Conservation (phyloP, 2,113 vertebrate species). For the Myocastor coypus region DNA sequence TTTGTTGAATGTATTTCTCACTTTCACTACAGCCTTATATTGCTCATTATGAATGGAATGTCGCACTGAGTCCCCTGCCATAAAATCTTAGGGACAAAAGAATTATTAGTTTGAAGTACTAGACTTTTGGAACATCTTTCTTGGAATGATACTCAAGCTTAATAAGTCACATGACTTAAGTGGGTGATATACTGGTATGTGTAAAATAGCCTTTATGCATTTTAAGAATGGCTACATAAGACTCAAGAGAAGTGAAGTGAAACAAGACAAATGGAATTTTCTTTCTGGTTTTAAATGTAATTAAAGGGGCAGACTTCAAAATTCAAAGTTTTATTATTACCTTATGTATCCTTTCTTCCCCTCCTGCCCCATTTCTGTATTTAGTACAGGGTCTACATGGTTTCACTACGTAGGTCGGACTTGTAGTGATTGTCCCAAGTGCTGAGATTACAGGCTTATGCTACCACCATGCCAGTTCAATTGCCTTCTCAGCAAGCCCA, state of each 20-base stretch:
- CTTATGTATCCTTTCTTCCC: background rate
- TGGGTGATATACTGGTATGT: background rate
- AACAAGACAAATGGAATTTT: background rate
- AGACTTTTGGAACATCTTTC: background rate
- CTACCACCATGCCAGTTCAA: too few species aligned
- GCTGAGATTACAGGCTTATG: too few species aligned
- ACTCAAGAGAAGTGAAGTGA: background rate
- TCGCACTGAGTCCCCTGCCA: background rate
- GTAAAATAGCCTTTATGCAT: background rate
- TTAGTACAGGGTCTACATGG: too few species aligned
- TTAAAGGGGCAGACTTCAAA: background rate
- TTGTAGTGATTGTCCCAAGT: too few species aligned
- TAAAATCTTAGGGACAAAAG: background rate
- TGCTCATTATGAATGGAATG: slow-evolving; percentile 9
- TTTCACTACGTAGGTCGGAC: too few species aligned
- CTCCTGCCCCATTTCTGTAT: too few species aligned
- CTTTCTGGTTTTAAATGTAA: background rate
- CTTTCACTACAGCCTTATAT: background rate
- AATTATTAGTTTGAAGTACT: background rate
- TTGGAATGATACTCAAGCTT: background rate
- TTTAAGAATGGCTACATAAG: background rate
- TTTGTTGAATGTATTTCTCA: background rate
- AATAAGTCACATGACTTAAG: background rate
- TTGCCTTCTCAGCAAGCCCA: too few species aligned
- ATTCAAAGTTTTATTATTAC: background rate